phyloP scores from a whole-genome alignment of 2,888 invertebrate genomes.

The Fabriciana adippe region DNA sequence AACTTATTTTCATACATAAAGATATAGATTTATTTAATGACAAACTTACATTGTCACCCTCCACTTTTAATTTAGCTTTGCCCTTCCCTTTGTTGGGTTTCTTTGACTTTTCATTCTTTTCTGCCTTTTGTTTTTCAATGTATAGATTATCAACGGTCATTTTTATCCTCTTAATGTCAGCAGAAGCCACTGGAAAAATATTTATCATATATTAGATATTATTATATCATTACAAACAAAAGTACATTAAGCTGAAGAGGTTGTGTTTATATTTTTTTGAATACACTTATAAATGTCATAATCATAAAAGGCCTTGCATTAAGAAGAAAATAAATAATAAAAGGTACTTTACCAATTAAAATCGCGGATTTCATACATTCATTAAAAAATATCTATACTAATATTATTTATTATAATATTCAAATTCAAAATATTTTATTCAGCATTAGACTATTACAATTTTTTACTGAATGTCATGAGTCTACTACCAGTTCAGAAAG shows the following conservation, averaged over 20 bases:
- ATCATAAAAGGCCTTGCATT: no score
- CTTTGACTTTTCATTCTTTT: slow-evolving; percentile 90
- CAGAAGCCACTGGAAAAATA: slow-evolving; percentile 86
- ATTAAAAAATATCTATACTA: no score
- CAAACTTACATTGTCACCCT: slow-evolving; percentile 87
- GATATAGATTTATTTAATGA: neutral
- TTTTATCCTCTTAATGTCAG: slow-evolving; percentile 93
- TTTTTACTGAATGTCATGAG: no score
- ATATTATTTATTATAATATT: no score
- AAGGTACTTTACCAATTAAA: no score
- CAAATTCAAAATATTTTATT: no score
- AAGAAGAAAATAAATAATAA: no score
- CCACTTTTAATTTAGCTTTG: slow-evolving; percentile 87
- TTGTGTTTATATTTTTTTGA: neutral
- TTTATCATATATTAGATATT: neutral
- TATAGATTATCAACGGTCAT: slow-evolving; percentile 91
- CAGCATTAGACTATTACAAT: no score
- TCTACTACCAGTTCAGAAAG: no score
- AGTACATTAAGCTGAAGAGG: neutral
- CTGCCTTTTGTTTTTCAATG: slow-evolving; percentile 93
- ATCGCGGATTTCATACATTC: no score
- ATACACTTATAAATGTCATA: neutral
- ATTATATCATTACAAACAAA: neutral
- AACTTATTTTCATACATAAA: neutral
- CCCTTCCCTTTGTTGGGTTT: slow-evolving; percentile 91